A percentile compares a stretch with the other conserved stretches of the same genome.
These are phyloP conservation scores for Hirtodrosophila confusa DNA, from an alignment of 2,888 invertebrate species.

Conservation along the genomic window DNA sequence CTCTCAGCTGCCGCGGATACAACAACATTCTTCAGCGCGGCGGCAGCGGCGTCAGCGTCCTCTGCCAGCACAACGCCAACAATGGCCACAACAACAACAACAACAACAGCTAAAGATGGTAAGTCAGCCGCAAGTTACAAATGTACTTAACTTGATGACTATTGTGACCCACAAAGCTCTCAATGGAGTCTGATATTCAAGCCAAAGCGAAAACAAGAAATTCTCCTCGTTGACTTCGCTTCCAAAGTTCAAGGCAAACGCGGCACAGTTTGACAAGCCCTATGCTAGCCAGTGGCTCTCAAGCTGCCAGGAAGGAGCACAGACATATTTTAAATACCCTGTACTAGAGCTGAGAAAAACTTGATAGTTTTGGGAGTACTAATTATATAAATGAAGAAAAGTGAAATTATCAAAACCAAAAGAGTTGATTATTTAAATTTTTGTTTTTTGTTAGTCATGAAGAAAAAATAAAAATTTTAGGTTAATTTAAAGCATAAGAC, in stretches of 20 bases:
- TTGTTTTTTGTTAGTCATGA: too few relatives aligned
- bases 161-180: slow-evolving; percentile 27
- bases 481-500: too few relatives aligned
- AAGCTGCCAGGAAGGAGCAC: slow-evolving; percentile 8
- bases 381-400: too few relatives aligned
- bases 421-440: too few relatives aligned
- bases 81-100: slow-evolving; percentile 72
- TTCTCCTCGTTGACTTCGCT: slow-evolving; percentile 1
- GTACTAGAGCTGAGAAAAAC: too few relatives aligned
- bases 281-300: not conserved
- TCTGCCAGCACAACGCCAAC: slow-evolving; percentile 73
- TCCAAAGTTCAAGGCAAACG: slow-evolving; percentile 33
- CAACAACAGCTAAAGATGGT: slow-evolving; percentile 89
- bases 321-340: too few relatives aligned
- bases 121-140: slow-evolving; percentile 81
- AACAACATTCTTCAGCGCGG: slow-evolving; percentile 83
- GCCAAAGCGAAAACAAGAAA: slow-evolving; percentile 3
- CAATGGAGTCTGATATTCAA: not conserved
- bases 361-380: too few relatives aligned
- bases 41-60: slow-evolving; percentile 54
- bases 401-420: too few relatives aligned
- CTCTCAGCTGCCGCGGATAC: slow-evolving; percentile 89
- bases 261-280: slow-evolving; percentile 12
- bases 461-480: too few relatives aligned
- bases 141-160: slow-evolving; percentile 10